Base-by-base conservation (phyloP, 2,113 vertebrate species). In the Sylvia atricapilla region DNA sequence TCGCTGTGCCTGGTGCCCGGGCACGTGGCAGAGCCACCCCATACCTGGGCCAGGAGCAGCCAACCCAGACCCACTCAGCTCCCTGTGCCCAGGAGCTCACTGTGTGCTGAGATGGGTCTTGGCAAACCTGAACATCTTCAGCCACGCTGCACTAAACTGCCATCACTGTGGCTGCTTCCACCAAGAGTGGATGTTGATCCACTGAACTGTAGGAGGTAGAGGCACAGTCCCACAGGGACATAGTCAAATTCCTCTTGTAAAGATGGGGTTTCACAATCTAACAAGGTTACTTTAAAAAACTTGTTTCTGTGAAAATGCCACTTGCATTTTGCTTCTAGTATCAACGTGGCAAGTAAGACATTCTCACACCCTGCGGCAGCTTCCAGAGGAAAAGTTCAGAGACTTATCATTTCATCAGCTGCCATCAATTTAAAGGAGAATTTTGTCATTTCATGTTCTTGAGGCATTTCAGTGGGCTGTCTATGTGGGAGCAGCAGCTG, bases 371-470 rank as follows among this genome's bases (percentile, higher is more conserved):
- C 93, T 77, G 93, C 18, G n/a, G 86, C 73, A 93, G 56, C 70
- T 96, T 91, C 94, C 68, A 74, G 85, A 70, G 55, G 50, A 87
- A 81, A 95, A 92, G 80, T 95, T 95, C 67, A 93, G 75, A 85
- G 73, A 74, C 44, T 92, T 66, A 75, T 82, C 1, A 69, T 93
- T 94, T 94, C 63, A 92, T 67, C 85, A 93, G 68, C 1, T 91
- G 63, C 60, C 27, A 68, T 63, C 88, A 82, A 44, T 75, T 89
- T 68, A 85, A 90, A 91, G 63, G 47, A 89, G 44, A 84, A 80
- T 62, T 83, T 56, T 86, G 27, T 87, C 55, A 94, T 94, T 92
- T 87, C 60, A 76, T 47, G 53, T 78, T 90, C 95, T 83, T 46
- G 83, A 94, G 78, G 52, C 85, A 89, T 87, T 94, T 89, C 90